Conservation (phyloP, 2,888 invertebrate species). For the Xestobium rufovillosum region DNA sequence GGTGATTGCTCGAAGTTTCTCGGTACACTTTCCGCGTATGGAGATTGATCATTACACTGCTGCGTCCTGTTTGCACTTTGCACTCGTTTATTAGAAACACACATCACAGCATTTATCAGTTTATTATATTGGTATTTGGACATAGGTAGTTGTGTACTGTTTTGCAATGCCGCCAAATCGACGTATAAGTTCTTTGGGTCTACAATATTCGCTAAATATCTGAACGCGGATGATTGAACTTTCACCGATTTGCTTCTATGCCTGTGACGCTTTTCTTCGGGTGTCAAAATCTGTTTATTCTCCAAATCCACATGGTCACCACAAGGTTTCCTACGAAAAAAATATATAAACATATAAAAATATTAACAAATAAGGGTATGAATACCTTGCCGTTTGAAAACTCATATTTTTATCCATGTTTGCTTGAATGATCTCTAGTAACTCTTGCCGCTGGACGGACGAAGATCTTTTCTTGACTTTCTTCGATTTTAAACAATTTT, state of each 20-base stretch:
- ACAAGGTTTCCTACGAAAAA: slow-evolving; percentile 26
- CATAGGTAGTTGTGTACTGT: slow-evolving; percentile 28
- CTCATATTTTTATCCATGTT: slow-evolving; percentile 86
- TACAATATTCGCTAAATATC: slow-evolving; percentile 28
- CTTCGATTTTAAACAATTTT: slow-evolving; percentile 26
- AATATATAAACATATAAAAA: slow-evolving; percentile 3
- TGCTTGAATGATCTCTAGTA: slow-evolving; percentile 80
- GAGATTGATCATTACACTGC: slow-evolving; percentile 34
- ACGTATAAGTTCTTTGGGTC: slow-evolving; percentile 33
- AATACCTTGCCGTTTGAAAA: slow-evolving; percentile 72
- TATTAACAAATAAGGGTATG: background rate
- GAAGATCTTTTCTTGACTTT: slow-evolving; percentile 57
- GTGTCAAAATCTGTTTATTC: slow-evolving; percentile 10
- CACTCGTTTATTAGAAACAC: slow-evolving; percentile 29
- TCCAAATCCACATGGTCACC: slow-evolving; percentile 22
- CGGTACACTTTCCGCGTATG: slow-evolving; percentile 37
- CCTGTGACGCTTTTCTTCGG: slow-evolving; percentile 19
- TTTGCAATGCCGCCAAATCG: slow-evolving; percentile 30
- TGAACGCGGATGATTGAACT: slow-evolving; percentile 22
- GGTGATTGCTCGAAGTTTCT: slow-evolving; percentile 22
- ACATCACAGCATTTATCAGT: slow-evolving; percentile 32
- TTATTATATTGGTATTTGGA: slow-evolving; percentile 32
- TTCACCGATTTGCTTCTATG: slow-evolving; percentile 24
- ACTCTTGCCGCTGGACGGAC: slow-evolving; percentile 72
- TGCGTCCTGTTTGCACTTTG: slow-evolving; percentile 20